Evolutionary conservation across 2,888 invertebrate genomes (phyloP).

Genomic region (Steinernema hermaphroditum): DNA sequence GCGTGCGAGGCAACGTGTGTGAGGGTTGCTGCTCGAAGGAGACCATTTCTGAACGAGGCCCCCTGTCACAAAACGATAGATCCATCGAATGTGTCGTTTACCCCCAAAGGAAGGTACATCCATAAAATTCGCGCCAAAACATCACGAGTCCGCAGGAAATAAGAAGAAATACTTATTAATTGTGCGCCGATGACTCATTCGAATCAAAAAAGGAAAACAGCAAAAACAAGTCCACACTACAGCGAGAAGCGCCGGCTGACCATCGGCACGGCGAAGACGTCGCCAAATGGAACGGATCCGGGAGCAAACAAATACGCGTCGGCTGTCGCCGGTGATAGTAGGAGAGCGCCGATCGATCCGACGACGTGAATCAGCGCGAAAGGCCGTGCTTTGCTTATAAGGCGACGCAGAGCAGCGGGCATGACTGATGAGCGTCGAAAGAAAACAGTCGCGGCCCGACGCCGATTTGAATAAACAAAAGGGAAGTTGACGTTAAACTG

Average conservation of each 20-base stretch:
- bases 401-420: not conserved
- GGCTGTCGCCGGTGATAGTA: not conserved
- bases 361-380: not conserved
- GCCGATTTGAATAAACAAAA: constrained; percentile 7
- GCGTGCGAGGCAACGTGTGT: not conserved
- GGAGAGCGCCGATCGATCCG: constrained; percentile 15
- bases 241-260: not conserved
- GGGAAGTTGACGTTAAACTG: constrained; percentile 73
- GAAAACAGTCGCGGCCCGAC: constrained; percentile 10
- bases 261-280: not conserved
- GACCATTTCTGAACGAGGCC: not conserved
- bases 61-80: not conserved
- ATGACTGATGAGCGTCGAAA: not conserved
- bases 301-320: constrained; percentile 1
- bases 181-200: not conserved
- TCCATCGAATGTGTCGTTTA: not conserved
- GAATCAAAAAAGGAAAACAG: not conserved
- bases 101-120: not conserved
- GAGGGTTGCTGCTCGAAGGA: not conserved
- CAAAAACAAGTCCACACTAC: not conserved
- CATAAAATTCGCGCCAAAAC: not conserved
- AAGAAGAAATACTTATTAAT: not conserved
- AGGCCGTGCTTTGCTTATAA: not conserved
- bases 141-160: not conserved
- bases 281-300: not conserved